Evolutionary conservation across 2,888 invertebrate species (phyloP).

Genomic region (Pardosa pseudoannulata): DNA sequence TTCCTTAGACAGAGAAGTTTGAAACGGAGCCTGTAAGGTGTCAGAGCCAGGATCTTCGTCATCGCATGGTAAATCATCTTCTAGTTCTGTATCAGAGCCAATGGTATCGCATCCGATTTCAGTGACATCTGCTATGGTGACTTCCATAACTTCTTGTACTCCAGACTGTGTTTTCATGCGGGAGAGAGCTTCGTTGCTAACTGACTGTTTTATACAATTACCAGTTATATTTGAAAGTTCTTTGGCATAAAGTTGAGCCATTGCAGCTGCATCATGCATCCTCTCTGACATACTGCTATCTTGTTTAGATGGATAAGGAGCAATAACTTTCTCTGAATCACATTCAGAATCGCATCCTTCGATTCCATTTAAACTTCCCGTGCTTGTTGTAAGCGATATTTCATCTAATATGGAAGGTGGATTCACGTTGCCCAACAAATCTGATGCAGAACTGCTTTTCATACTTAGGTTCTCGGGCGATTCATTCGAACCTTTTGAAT

Average conservation of each 20-base stretch:
- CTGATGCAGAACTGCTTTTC: conserved; percentile 90
- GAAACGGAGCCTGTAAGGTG: conserved; percentile 82
- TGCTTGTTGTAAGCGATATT: conserved; percentile 78
- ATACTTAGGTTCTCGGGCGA: conserved; percentile 82
- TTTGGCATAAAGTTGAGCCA: conserved; percentile 74
- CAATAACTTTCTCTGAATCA: background rate
- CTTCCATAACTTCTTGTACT: conserved; percentile 84
- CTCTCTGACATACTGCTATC: conserved; percentile 80
- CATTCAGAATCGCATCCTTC: conserved; percentile 65
- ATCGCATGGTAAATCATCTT: conserved; percentile 75
- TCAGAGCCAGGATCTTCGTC: conserved; percentile 74
- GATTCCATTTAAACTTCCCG: conserved; percentile 68
- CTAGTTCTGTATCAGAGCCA: conserved; percentile 81
- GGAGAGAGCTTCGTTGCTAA: conserved; percentile 80
- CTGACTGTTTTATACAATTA: conserved; percentile 77
- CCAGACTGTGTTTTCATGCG: conserved; percentile 85
- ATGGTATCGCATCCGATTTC: conserved; percentile 80
- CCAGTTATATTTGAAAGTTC: conserved; percentile 77
- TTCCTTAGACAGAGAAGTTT: conserved; percentile 31
- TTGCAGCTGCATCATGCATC: conserved; percentile 74
- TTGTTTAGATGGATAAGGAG: conserved; percentile 5
- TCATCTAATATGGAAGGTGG: conserved; percentile 87
- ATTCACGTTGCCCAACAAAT: conserved; percentile 85
- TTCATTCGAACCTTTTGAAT: conserved; percentile 31
- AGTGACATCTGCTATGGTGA: conserved; percentile 79